phyloP scores from a whole-genome alignment of 2,797 vertebrate genomes.

The Sparus aurata region DNA sequence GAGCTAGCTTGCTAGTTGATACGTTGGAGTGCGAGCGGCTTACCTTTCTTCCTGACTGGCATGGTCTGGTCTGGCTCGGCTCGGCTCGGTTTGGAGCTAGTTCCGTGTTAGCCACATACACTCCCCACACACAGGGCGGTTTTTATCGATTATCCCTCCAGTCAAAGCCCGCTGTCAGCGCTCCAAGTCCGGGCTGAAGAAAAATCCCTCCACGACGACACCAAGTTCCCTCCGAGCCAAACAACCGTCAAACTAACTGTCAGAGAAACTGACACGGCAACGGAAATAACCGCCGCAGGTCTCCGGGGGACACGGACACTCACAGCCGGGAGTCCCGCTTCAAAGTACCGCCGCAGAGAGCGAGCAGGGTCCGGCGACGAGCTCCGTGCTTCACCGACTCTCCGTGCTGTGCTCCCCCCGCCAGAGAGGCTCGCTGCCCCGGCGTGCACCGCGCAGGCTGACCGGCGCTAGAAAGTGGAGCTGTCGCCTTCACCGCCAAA shows the following conservation, averaged over 20 bases:
- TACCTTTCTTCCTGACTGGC: slow-evolving; percentile 96
- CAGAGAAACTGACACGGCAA: slow-evolving; percentile 10
- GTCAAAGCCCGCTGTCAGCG: slow-evolving; percentile 55
- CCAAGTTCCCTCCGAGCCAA: slow-evolving; percentile 59
- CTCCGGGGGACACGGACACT: not conserved
- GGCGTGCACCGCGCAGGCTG: slow-evolving; percentile 56
- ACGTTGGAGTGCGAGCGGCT: slow-evolving; percentile 68
- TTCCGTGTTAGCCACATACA: slow-evolving; percentile 54
- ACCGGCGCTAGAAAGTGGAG: slow-evolving; percentile 36
- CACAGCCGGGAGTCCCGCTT: not conserved
- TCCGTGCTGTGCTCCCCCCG: slow-evolving; percentile 27
- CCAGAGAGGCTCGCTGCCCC: slow-evolving; percentile 54
- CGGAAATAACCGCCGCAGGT: not conserved
- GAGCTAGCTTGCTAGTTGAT: slow-evolving; percentile 60
- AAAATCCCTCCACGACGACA: slow-evolving; percentile 65
- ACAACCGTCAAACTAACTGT: slow-evolving; percentile 33
- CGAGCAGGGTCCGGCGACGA: not conserved
- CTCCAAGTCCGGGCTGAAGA: slow-evolving; percentile 42
- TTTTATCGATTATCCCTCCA: slow-evolving; percentile 5
- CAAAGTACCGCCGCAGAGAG: not conserved
- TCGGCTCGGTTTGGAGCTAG: slow-evolving; percentile 25
- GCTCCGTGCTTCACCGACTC: slow-evolving; percentile 45
- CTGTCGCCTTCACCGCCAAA: slow-evolving; percentile 20
- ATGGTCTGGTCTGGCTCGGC: slow-evolving; percentile 78
- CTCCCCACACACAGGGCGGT: slow-evolving; percentile 28